A percentile compares a stretch with the other conserved stretches of the same genome.
These are phyloP conservation scores for Carassius auratus DNA, from an alignment of 2,113 vertebrate species.

Conservation along the genomic window DNA sequence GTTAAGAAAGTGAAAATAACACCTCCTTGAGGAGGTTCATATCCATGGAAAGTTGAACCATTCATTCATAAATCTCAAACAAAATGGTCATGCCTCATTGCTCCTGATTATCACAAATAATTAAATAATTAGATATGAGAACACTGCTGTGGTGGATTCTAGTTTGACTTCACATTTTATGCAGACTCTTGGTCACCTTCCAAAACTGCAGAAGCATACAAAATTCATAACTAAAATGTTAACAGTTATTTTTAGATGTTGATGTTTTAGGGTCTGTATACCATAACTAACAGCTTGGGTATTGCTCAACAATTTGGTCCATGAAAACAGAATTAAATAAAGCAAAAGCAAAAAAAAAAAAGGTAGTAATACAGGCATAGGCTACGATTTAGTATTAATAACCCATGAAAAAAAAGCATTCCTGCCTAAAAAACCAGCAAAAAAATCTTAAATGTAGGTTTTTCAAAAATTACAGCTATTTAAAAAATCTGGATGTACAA, in stretches of 20 bases:
- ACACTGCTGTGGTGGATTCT: neutral
- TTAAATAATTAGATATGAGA: neutral
- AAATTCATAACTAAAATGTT: neutral
- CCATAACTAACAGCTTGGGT: neutral
- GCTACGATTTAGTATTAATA: neutral
- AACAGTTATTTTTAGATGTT: neutral
- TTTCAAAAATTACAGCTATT: neutral
- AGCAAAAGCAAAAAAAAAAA: neutral
- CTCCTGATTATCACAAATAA: neutral
- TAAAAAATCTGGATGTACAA: neutral
- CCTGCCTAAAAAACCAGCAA: neutral
- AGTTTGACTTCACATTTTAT: neutral
- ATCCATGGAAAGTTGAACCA: neutral
- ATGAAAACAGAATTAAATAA: neutral
- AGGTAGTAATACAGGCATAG: neutral
- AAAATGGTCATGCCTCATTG: neutral
- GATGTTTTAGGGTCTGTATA: neutral
- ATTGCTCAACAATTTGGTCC: neutral
- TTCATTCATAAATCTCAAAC: neutral
- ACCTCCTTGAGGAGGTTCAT: neutral
- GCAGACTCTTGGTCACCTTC: neutral
- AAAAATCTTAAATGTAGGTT: slow-evolving; percentile 6
- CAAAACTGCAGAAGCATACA: neutral
- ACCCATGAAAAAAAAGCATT: neutral
- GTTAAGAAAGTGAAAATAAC: neutral